phyloP scores from a whole-genome alignment of 2,888 invertebrate genomes.

The Acleris cristana region DNA sequence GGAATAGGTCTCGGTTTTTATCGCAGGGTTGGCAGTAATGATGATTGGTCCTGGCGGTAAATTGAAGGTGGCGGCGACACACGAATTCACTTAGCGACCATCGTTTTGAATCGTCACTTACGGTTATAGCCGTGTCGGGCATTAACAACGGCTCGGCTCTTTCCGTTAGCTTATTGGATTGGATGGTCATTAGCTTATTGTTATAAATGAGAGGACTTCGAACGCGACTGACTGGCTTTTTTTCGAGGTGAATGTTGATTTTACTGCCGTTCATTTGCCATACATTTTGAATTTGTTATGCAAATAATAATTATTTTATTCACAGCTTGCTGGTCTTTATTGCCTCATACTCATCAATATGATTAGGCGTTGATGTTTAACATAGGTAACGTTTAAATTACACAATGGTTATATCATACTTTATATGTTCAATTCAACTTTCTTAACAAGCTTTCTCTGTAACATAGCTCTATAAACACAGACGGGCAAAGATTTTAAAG shows the following conservation, averaged over 20 bases:
- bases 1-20: conserved; percentile 46
- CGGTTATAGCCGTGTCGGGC: conserved; percentile 47
- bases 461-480: too few species aligned
- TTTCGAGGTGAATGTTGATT: background rate
- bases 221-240: background rate
- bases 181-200: conserved; percentile 23
- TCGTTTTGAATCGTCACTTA: conserved; percentile 46
- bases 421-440: too few species aligned
- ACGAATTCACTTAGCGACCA: conserved; percentile 77
- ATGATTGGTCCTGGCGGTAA: conserved; percentile 75
- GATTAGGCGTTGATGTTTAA: too few species aligned
- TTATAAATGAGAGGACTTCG: background rate
- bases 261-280: too few species aligned
- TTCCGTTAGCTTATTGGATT: conserved; percentile 13
- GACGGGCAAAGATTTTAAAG: too few species aligned
- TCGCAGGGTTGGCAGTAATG: conserved; percentile 60
- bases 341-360: too few species aligned
- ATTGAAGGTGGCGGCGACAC: conserved; percentile 76
- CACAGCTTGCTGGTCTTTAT: too few species aligned
- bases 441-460: too few species aligned
- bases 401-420: too few species aligned
- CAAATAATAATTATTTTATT: too few species aligned
- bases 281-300: too few species aligned
- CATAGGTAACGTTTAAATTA: too few species aligned
- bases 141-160: conserved; percentile 47